Evolutionary conservation across 92 coral and sea anemone genomes (phyloP).

Genomic region (Porites cylindrica): DNA sequence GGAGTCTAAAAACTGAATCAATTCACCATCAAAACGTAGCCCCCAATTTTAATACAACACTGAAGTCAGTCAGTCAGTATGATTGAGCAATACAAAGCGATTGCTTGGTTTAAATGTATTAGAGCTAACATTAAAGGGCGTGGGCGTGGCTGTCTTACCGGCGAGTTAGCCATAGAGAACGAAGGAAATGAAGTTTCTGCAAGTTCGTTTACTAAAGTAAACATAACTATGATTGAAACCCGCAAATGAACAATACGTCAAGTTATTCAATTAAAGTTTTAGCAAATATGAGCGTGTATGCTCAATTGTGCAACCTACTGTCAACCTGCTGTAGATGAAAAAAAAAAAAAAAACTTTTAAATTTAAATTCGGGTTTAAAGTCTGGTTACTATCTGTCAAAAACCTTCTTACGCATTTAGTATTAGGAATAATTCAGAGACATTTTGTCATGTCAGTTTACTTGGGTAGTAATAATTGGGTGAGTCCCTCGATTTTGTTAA

Average conservation of each 20-base stretch:
- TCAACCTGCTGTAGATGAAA: neutral
- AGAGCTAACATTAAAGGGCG: neutral
- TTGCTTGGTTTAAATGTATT: too few species aligned
- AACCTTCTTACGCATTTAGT: too few species aligned
- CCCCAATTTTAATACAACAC: neutral
- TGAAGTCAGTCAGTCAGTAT: neutral
- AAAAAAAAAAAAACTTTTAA: neutral
- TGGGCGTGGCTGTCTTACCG: neutral
- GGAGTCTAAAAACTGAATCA: too few species aligned
- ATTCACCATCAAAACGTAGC: too few species aligned
- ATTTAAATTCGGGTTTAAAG: neutral
- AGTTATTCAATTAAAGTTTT: conserved; percentile 1
- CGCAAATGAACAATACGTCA: conserved; percentile 13
- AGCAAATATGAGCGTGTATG: conserved; percentile 3
- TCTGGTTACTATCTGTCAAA: neutral
- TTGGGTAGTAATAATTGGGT: too few species aligned
- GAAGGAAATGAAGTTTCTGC: conserved; percentile 33
- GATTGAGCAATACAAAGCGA: too few species aligned
- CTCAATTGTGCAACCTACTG: neutral
- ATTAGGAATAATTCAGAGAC: too few species aligned
- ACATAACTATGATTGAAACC: conserved; percentile 3
- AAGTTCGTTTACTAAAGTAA: conserved; percentile 21
- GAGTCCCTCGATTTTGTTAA: too few species aligned
- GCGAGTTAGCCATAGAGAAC: conserved; percentile 2
- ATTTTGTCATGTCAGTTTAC: too few species aligned